These are phyloP conservation scores for Nomada flava DNA, from an alignment of 2,888 invertebrate genomes.

Conservation along the genomic window DNA sequence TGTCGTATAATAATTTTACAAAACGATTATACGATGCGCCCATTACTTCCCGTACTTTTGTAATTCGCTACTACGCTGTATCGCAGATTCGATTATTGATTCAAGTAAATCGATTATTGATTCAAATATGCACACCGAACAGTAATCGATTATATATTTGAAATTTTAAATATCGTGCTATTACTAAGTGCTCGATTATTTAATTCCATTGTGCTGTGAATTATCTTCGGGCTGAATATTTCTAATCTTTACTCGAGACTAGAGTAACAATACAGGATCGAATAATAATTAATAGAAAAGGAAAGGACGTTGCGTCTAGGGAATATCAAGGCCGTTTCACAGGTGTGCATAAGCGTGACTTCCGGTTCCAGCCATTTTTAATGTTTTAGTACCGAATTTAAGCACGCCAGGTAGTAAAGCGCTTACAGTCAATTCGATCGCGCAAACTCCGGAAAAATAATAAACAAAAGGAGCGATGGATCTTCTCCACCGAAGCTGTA, in stretches of 20 bases:
- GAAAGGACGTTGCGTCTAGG: conserved; percentile 40
- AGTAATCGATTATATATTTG: neutral
- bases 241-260: neutral
- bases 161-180: neutral
- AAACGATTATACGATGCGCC: too few species aligned
- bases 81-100: neutral
- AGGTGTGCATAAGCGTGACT: conserved; percentile 32
- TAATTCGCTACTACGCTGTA: neutral
- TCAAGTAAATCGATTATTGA: neutral
- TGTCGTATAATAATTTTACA: too few species aligned
- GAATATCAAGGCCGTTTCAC: conserved; percentile 43
- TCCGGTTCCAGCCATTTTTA: conserved; percentile 52
- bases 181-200: neutral
- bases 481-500: conserved; percentile 65
- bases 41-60: neutral
- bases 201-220: neutral
- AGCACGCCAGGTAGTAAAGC: conserved; percentile 31
- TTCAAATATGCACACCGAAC: neutral
- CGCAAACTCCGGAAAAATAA: conserved; percentile 74
- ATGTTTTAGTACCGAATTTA: conserved; percentile 29
- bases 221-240: too few species aligned
- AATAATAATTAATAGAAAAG: neutral
- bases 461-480: conserved; percentile 76
- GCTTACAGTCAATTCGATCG: conserved; percentile 51
- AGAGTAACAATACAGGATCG: neutral